A percentile compares a stretch with the other conserved stretches of the same genome.
These are phyloP conservation scores for Abrostola tripartita DNA, from an alignment of 2,888 invertebrate species.

Conservation along the genomic window DNA sequence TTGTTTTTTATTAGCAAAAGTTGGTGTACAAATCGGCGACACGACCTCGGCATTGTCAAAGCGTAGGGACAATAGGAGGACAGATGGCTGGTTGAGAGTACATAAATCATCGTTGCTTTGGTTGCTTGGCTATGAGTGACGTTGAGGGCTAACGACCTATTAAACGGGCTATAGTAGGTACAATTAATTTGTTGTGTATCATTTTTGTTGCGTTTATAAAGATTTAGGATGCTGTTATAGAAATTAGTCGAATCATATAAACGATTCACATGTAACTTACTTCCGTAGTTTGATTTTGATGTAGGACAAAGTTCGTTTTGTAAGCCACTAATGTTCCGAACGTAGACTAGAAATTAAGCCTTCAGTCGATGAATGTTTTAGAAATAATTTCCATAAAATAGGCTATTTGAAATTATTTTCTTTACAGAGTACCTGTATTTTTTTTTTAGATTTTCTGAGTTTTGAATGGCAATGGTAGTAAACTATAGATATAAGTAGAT, in stretches of 20 bases:
- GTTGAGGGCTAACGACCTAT: constrained; percentile 64
- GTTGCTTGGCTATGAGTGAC: constrained; percentile 54
- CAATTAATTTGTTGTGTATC: constrained; percentile 58
- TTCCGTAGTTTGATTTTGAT: too few species aligned
- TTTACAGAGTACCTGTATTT: too few species aligned
- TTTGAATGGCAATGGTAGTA: too few species aligned
- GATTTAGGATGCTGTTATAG: neutral
- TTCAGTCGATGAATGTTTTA: too few species aligned
- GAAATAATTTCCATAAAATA: too few species aligned
- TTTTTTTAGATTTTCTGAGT: too few species aligned
- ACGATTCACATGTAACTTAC: too few species aligned
- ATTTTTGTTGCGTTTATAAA: constrained; percentile 16
- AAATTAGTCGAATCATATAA: neutral
- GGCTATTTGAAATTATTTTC: too few species aligned
- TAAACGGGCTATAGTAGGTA: constrained; percentile 60
- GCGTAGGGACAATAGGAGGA: constrained; percentile 52
- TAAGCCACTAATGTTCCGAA: too few species aligned
- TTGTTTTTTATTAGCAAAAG: constrained; percentile 36
- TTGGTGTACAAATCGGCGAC: constrained; percentile 49
- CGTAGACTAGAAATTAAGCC: too few species aligned
- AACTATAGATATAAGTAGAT: too few species aligned
- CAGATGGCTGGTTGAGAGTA: constrained; percentile 45
- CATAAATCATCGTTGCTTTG: constrained; percentile 68
- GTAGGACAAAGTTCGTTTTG: too few species aligned
- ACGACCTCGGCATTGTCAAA: constrained; percentile 49